Percentiles rank a stretch among this genome's conserved stretches.
Conservation (phyloP, 2,797 vertebrate genomes). For the Arnoldichthys spilopterus region DNA sequence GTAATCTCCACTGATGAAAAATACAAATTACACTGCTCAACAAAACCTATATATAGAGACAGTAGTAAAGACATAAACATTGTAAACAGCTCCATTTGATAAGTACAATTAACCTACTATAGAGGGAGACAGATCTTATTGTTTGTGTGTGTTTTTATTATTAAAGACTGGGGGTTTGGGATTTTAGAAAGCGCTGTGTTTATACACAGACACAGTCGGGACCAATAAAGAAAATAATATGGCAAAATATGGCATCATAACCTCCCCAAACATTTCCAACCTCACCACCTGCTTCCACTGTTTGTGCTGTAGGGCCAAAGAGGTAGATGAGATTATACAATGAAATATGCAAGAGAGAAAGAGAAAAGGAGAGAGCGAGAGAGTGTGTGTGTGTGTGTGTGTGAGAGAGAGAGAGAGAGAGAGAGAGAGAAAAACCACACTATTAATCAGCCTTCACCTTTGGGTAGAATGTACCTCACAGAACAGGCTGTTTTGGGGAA, state of each 20-base stretch:
- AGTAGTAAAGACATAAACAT: neutral
- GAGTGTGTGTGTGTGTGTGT: too few species aligned
- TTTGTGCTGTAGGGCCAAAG: constrained; percentile 38
- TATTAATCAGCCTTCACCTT: too few species aligned
- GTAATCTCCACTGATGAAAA: constrained; percentile 28
- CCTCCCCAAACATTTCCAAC: constrained; percentile 66
- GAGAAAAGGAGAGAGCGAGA: too few species aligned
- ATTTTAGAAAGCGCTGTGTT: neutral
- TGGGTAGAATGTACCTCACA: too few species aligned
- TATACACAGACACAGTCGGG: constrained; percentile 7
- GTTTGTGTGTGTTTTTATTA: neutral
- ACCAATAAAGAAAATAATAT: constrained; percentile 28
- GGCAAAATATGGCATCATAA: constrained; percentile 62
- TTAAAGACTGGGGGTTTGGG: neutral
- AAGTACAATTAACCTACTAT: neutral
- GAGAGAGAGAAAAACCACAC: too few species aligned
- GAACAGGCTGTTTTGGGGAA: too few species aligned
- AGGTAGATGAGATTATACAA: constrained; percentile 29
- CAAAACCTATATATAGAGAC: constrained; percentile 14
- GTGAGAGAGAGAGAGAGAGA: too few species aligned
- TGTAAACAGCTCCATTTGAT: neutral
- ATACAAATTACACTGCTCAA: constrained; percentile 12
- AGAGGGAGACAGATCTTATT: neutral
- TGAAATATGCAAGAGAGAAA: neutral
- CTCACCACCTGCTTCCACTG: constrained; percentile 69